Base-by-base conservation (phyloP, 2,888 invertebrate species). In the Cheilosia pagana region DNA sequence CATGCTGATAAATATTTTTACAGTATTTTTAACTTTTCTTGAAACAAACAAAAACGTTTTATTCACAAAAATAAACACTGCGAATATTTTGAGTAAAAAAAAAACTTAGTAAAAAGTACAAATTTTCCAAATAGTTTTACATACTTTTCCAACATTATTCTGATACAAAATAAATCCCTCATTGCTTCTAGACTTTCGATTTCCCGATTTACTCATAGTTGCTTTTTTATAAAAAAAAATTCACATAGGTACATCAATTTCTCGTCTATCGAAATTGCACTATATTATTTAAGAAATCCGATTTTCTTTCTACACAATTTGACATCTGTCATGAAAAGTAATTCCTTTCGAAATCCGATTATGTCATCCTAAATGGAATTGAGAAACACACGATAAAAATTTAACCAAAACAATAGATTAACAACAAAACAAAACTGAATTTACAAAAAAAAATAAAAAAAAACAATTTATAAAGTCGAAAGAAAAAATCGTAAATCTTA, bases 141-240 rank as follows among this genome's bases (percentile, higher is more conserved):
- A 65, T 81, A 85, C 85, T 81, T 85, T 85, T 85, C 85, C 85
- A 76, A 81, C 81, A 81, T 85, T 85, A 81, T 85, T 85, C 71
- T 85, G 85, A 85, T 76, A 85, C 65, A 85, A 45, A 65, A 88
- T 88, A 81, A 89, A 87, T 81, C 88, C 89, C 85, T 89, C 88
- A 87, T 88, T 88, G 87, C 88, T 89, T 67, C 87, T 88, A 68
- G 88, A 87, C 39, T 87, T 87, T 78, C 88, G 87, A 76, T 81
- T 85, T 62, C 81, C 81, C n/a, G 75, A 75, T 67, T 85, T 85
- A 31, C 76, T 85, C 85, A 85, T 85, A 14, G 5, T 50, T 50
- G 50, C 23, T 23, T 48, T 14, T 35, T 41, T 21, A 31, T 50
- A 45, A 19, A 60, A 59, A 72, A 57, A 57, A 53, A 53, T 16